Evolutionary conservation across 2,888 invertebrate species (phyloP), one percentile per base, ranked within the genome.

Genomic region (Leptopilina syphax): DNA sequence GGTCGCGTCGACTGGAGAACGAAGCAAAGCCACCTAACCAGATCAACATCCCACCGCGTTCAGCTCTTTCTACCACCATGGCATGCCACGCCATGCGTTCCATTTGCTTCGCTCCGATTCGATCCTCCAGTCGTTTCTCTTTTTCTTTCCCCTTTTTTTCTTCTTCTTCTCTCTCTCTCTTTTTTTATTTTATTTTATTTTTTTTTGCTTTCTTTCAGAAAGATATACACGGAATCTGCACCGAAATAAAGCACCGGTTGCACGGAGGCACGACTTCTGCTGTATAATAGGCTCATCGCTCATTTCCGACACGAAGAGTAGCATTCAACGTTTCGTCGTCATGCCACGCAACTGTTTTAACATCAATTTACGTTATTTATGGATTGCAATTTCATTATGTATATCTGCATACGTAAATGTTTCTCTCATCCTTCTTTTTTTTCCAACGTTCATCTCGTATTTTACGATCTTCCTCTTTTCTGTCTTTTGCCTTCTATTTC

Each of bases 1-100:
- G 82, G 88, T 85, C 87, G 89, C 81, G 88, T 85, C 87, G 89
- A 89, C 89, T 73, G 57, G 57, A 73, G 73, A 60, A 73, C 89
- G 86, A 86, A 85, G 86, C 12, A 24, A 13, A 50, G 70, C 87
- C 85, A 87, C 88, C 87, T 89, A 90, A 90, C 89, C 90, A 90
- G 90, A 90, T 90, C 90, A 88, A 88, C 89, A 88, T 89, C 89
- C 88, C 86, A 86, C 88, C 86, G 83, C 84, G 79, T 81, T 81
- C 79, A 77, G 82, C 81, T 83, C 77, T 79, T 73, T 73, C 57
- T 9, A 57, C 73, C 73, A 73, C 79, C 50, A 78, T 79, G 77
- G 79, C 73, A 73, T 80, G 83, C 79, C 83, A 82, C 81, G 70
- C 83, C 77, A 79, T 81, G 76, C 82, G 76, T 81, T 70, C 77